Percentiles rank a stretch among this genome's conserved stretches.
phyloP scores from a whole-genome alignment of 30 jellyfish, hydroid and myxozoan species.

The Morbakka virulenta region DNA sequence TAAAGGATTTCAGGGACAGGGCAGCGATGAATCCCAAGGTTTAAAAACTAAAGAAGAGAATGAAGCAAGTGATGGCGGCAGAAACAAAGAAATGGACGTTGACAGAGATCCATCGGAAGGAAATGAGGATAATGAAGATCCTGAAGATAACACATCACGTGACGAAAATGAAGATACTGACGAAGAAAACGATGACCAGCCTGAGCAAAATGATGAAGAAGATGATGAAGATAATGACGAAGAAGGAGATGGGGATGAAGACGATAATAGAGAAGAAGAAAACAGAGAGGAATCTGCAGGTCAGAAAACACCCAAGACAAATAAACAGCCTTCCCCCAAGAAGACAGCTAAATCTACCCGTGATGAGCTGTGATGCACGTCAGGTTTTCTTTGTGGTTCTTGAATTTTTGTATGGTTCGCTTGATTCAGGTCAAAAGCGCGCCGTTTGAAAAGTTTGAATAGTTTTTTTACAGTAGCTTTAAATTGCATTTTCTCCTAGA shows the following conservation, averaged over 20 bases:
- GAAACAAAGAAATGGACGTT: neutral
- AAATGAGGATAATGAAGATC: neutral
- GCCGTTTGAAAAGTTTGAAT: too few species aligned
- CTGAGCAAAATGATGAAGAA: neutral
- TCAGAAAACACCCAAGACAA: neutral
- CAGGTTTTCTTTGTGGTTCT: neutral
- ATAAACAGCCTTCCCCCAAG: too few species aligned
- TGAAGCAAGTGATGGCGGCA: too few species aligned
- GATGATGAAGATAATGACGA: neutral
- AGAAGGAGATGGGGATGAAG: conserved; percentile 4
- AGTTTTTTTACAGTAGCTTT: too few species aligned
- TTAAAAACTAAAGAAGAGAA: conserved; percentile 29
- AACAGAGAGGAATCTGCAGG: neutral
- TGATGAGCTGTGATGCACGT: neutral
- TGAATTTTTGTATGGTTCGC: neutral
- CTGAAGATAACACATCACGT: neutral
- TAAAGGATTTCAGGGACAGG: conserved; percentile 7
- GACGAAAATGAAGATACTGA: conserved; percentile 14
- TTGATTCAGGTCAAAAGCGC: too few species aligned
- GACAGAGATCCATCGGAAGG: conserved; percentile 33
- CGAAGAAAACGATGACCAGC: conserved; percentile 11
- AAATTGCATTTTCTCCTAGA: too few species aligned
- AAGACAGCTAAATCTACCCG: neutral
- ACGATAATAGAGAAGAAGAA: neutral
- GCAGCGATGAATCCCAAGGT: too few species aligned